Conservation (phyloP, 2,797 vertebrate species). For the Gymnothorax reevesii region DNA sequence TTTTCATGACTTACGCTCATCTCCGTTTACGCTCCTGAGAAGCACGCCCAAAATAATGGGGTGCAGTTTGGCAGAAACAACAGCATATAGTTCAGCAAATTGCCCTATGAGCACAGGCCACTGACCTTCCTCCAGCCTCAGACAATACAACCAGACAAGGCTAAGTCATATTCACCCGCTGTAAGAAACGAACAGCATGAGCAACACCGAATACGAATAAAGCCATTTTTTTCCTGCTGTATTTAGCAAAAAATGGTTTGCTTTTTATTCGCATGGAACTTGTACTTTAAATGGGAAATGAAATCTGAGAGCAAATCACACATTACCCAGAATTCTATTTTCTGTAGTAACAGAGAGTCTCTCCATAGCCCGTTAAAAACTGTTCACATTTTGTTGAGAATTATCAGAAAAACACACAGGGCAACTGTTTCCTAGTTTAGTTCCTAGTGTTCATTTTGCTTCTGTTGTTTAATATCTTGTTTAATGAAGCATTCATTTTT, state of each 20-base stretch:
- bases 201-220: background rate
- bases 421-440: no score
- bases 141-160: background rate
- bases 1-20: slow-evolving; percentile 53
- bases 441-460: background rate
- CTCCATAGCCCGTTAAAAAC: background rate
- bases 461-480: background rate
- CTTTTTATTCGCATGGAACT: background rate
- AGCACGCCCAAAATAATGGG: slow-evolving; percentile 33
- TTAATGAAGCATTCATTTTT: background rate
- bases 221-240: background rate
- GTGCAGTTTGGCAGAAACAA: slow-evolving; percentile 21
- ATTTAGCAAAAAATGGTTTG: background rate
- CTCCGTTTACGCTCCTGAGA: slow-evolving; percentile 55
- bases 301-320: background rate
- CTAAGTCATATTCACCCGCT: background rate
- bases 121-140: background rate
- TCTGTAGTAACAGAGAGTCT: background rate
- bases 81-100: background rate
- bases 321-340: background rate
- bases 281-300: background rate
- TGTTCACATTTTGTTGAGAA: background rate
- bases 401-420: background rate
- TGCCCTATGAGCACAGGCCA: background rate
- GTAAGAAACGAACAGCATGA: background rate